Conservation (phyloP, 1,140 invertebrate species). For the Bursaphelenchus mucronatus region DNA sequence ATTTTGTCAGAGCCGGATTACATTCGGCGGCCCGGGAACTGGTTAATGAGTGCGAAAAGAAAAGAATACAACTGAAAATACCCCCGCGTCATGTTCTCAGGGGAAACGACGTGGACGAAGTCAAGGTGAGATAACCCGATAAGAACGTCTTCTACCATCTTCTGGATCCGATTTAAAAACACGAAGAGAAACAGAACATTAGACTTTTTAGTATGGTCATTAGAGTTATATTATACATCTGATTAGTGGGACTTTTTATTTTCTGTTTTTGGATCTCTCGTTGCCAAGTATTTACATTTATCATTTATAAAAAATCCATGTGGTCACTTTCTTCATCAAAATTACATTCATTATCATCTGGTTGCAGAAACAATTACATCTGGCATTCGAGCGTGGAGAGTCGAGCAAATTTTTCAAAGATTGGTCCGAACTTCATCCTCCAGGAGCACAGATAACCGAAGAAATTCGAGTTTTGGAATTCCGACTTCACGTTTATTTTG, state of each 20-base stretch:
- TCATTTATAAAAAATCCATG: too few relatives aligned
- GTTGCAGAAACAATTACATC: conserved; percentile 19
- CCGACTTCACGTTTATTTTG: conserved; percentile 36
- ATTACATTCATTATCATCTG: neutral
- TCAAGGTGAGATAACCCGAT: conserved; percentile 21
- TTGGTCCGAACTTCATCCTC: conserved; percentile 23
- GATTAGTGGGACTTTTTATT: too few relatives aligned
- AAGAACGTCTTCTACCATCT: neutral
- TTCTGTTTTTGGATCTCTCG: too few relatives aligned
- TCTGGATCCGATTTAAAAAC: too few relatives aligned
- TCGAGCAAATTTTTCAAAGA: conserved; percentile 24
- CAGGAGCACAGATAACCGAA: conserved; percentile 23
- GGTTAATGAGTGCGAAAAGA: conserved; percentile 30
- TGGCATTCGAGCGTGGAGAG: conserved; percentile 24
- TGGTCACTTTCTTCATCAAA: too few relatives aligned
- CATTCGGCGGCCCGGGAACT: conserved; percentile 29
- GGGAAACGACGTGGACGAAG: conserved; percentile 19
- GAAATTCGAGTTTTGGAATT: conserved; percentile 28
- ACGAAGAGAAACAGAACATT: too few relatives aligned
- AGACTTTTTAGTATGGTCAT: too few relatives aligned
- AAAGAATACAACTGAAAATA: conserved; percentile 26
- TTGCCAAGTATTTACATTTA: too few relatives aligned
- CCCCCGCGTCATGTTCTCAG: conserved; percentile 15
- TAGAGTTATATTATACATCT: too few relatives aligned
- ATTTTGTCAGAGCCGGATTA: conserved; percentile 24